A percentile compares a stretch with the other conserved stretches of the same genome.
These are phyloP conservation scores for Ariopsis seemanni DNA, from an alignment of 2,113 vertebrate species.

Conservation along the genomic window DNA sequence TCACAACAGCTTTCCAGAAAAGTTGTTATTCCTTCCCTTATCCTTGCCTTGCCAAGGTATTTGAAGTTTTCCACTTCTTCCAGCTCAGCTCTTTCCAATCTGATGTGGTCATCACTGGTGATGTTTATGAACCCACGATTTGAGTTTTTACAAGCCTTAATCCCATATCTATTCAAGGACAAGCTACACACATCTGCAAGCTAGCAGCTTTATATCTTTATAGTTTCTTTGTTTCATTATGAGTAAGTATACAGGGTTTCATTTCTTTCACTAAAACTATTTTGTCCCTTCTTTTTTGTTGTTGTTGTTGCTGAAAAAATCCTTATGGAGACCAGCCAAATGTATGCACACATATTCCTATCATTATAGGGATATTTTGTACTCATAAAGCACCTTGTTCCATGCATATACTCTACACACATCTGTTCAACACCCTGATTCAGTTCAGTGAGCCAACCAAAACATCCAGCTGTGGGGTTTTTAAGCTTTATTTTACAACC, in stretches of 20 bases:
- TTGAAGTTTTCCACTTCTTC: not conserved
- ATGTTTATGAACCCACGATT: not conserved
- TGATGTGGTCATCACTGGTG: not conserved
- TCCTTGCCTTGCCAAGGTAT: not conserved
- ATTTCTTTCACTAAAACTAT: not conserved
- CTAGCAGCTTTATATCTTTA: conserved; percentile 46
- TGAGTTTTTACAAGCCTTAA: not conserved
- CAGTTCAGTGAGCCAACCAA: not conserved
- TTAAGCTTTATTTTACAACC: conserved; percentile 13
- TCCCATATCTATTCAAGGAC: not conserved
- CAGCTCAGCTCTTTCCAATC: no score
- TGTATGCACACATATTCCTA: conserved; percentile 15
- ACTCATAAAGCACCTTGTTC: not conserved
- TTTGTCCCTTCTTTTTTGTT: not conserved
- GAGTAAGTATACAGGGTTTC: conserved; percentile 51
- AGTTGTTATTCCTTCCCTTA: no score
- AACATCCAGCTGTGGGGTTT: not conserved
- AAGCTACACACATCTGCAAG: not conserved
- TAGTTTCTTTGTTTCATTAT: conserved; percentile 46
- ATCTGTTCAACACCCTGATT: not conserved
- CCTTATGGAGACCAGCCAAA: not conserved
- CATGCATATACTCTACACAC: not conserved
- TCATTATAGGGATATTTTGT: not conserved
- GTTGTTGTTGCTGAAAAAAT: no score
- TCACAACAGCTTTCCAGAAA: not conserved